Evolutionary conservation across 2,797 vertebrate genomes (phyloP).

Genomic region (Hydrocynus forskahlii): DNA sequence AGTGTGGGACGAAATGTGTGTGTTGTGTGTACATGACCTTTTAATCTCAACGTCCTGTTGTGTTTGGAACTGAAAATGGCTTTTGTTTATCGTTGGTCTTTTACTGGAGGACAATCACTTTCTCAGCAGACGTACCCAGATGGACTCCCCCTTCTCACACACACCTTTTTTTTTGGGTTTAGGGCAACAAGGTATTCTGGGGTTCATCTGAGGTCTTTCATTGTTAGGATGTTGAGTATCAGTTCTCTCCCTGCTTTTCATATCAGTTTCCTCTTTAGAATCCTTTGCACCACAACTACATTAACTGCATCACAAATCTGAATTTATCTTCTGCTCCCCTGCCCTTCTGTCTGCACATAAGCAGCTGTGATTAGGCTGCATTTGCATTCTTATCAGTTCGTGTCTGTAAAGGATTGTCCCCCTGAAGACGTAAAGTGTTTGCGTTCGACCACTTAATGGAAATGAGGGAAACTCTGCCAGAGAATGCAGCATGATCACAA

Average conservation of each 20-base stretch:
- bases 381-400: constrained; percentile 1
- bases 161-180: neutral
- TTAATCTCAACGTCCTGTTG: constrained; percentile 1
- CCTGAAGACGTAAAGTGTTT: neutral
- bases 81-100: neutral
- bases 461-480: neutral
- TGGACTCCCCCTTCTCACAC: neutral
- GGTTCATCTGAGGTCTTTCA: neutral
- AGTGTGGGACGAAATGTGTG: constrained; percentile 3
- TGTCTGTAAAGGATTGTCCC: neutral
- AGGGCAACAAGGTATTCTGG: neutral
- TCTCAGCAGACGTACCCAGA: neutral
- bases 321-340: neutral
- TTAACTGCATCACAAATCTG: neutral
- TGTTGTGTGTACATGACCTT: constrained; percentile 12
- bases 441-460: neutral
- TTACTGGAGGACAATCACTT: neutral
- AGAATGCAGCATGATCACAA: neutral
- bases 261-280: constrained; percentile 3
- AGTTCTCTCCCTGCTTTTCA: constrained; percentile 7
- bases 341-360: neutral
- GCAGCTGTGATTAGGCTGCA: neutral
- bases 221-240: neutral
- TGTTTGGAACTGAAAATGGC: neutral
- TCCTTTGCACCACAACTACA: constrained; percentile 3